phyloP scores from a whole-genome alignment of 2,888 invertebrate species.

The Noctua comes region DNA sequence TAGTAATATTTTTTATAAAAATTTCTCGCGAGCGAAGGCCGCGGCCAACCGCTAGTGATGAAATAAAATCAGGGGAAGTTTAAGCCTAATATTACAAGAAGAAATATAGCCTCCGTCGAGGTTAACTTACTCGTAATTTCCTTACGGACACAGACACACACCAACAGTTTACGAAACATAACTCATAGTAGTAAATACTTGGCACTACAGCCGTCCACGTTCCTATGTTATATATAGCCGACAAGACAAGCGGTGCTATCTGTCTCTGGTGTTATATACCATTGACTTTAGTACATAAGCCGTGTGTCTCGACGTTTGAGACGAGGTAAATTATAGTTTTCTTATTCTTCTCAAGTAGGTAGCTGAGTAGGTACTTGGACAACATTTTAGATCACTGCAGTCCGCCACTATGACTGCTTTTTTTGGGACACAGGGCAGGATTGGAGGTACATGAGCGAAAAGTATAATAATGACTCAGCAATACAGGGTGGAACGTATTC shows the following conservation, averaged over 20 bases:
- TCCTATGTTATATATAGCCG: slow-evolving; percentile 30
- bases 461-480: too few relatives aligned
- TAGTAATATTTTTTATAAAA: too few relatives aligned
- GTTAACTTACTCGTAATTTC: neutral
- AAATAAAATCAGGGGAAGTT: neutral
- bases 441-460: too few relatives aligned
- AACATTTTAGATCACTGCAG: too few relatives aligned
- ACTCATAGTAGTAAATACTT: slow-evolving; percentile 54
- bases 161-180: slow-evolving; percentile 22
- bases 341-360: neutral
- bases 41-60: too few relatives aligned
- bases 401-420: too few relatives aligned
- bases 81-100: neutral
- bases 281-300: slow-evolving; percentile 35
- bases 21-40: too few relatives aligned
- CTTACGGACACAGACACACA: neutral
- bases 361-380: too few relatives aligned
- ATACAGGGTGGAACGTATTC: too few relatives aligned
- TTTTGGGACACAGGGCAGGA: too few relatives aligned
- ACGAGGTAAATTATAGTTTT: neutral
- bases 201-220: slow-evolving; percentile 46
- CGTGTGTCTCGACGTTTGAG: slow-evolving; percentile 1
- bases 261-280: slow-evolving; percentile 26
- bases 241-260: slow-evolving; percentile 43
- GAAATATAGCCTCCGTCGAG: neutral